Percentiles rank a stretch among this genome's conserved stretches.
Evolutionary conservation across 2,888 invertebrate genomes (phyloP).

Genomic region (Odontocerum albicorne): DNA sequence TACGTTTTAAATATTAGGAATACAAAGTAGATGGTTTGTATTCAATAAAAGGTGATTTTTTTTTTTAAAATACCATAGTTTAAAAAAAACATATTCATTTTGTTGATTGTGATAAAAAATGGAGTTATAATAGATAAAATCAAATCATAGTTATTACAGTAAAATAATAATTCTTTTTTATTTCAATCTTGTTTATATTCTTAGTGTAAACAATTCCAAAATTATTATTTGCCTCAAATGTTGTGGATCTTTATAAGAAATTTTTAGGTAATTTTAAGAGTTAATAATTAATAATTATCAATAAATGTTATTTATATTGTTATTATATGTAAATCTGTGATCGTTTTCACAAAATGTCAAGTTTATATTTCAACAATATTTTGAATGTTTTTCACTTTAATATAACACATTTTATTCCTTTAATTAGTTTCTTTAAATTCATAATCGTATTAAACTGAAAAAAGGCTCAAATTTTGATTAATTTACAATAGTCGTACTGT

Average conservation of each 20-base stretch:
- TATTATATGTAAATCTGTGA: slow-evolving; percentile 30
- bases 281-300: slow-evolving; percentile 25
- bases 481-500: slow-evolving; percentile 3
- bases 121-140: too few relatives aligned
- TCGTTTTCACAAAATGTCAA: slow-evolving; percentile 27
- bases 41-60: too few relatives aligned
- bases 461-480: slow-evolving; percentile 35
- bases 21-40: too few relatives aligned
- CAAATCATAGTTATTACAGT: too few relatives aligned
- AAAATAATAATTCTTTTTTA: background rate
- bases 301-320: slow-evolving; percentile 26
- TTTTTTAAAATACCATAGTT: too few relatives aligned
- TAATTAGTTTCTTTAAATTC: slow-evolving; percentile 8
- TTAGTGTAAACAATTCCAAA: background rate
- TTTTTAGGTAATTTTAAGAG: too few relatives aligned
- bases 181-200: background rate
- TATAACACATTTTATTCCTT: background rate
- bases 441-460: slow-evolving; percentile 12
- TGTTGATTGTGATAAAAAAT: too few relatives aligned
- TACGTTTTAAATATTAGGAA: too few relatives aligned
- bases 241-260: too few relatives aligned
- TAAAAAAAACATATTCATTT: too few relatives aligned
- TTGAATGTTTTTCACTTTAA: slow-evolving; percentile 1
- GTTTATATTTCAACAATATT: slow-evolving; percentile 2
- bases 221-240: background rate